A percentile compares a stretch with the other conserved stretches of the same genome.
phyloP scores from a whole-genome alignment of 2,797 vertebrate species.

The Hippopotamyrus pictus region DNA sequence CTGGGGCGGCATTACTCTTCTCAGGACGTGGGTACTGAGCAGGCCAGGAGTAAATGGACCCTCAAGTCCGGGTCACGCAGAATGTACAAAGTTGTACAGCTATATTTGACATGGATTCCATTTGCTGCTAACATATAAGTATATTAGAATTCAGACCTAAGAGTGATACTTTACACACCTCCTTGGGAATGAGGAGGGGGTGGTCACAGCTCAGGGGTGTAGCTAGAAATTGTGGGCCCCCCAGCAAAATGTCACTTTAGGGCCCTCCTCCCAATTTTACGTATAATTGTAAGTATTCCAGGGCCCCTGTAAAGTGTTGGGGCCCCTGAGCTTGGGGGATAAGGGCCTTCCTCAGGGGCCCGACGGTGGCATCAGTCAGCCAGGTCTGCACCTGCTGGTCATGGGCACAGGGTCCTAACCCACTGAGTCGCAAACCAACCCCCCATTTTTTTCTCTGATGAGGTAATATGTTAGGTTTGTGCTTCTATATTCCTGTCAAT shows the following conservation, averaged over 20 bases:
- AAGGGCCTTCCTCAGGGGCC: not conserved
- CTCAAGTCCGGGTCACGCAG: not conserved
- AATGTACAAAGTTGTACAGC: not conserved
- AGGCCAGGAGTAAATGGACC: not conserved
- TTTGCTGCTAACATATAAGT: not conserved
- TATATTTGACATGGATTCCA: not conserved
- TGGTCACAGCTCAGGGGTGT: not conserved
- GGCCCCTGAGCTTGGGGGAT: not conserved
- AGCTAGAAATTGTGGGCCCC: not conserved
- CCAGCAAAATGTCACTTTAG: not conserved
- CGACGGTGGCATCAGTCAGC: not conserved
- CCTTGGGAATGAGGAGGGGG: not conserved
- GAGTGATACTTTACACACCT: not conserved
- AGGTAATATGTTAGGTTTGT: not conserved
- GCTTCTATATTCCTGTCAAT: not conserved
- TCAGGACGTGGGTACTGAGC: too few relatives aligned
- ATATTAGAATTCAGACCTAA: not conserved
- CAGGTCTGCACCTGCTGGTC: not conserved
- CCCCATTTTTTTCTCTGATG: not conserved
- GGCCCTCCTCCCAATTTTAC: not conserved
- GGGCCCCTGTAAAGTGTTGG: not conserved
- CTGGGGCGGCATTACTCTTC: not conserved
- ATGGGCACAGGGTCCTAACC: not conserved
- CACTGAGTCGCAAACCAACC: not conserved
- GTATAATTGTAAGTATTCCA: not conserved